These are phyloP conservation scores for Kryptopterus vitreolus DNA, from an alignment of 2,797 vertebrate species.

Conservation along the genomic window DNA sequence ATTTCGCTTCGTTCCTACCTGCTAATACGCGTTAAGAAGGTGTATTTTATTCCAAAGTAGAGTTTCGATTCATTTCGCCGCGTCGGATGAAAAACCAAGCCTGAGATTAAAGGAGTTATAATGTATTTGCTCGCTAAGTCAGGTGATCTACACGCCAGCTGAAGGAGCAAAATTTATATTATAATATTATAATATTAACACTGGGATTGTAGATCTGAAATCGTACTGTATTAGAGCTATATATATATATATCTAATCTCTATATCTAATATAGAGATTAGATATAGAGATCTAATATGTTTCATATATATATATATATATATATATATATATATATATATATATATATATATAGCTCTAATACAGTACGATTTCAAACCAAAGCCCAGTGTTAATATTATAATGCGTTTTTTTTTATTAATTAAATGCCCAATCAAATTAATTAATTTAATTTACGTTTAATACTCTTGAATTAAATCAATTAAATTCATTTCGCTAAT, in stretches of 20 bases:
- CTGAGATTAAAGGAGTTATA: not conserved
- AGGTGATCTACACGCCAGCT: constrained; percentile 13
- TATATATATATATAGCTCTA: too few relatives aligned
- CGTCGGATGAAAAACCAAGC: not conserved
- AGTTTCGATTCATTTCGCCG: not conserved
- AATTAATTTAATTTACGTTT: too few relatives aligned
- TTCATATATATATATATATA: too few relatives aligned
- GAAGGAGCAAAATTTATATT: constrained; percentile 15
- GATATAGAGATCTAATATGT: too few relatives aligned
- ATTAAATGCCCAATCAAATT: too few relatives aligned
- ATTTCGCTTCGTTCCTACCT: not conserved
- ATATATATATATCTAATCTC: too few relatives aligned
- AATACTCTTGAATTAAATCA: not conserved
- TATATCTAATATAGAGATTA: too few relatives aligned
- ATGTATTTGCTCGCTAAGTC: constrained; percentile 14
- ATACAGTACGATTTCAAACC: not conserved
- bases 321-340: too few relatives aligned
- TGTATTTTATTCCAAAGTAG: not conserved
- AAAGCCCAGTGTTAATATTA: not conserved
- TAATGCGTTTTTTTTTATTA: too few relatives aligned
- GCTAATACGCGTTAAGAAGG: not conserved
- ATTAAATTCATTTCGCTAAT: not conserved
- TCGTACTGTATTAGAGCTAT: too few relatives aligned
- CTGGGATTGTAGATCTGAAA: too few relatives aligned
- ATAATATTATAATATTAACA: too few relatives aligned